These are phyloP conservation scores for Melanotaenia pygmaea DNA, from an alignment of 2,797 vertebrate species.

Conservation along the genomic window DNA sequence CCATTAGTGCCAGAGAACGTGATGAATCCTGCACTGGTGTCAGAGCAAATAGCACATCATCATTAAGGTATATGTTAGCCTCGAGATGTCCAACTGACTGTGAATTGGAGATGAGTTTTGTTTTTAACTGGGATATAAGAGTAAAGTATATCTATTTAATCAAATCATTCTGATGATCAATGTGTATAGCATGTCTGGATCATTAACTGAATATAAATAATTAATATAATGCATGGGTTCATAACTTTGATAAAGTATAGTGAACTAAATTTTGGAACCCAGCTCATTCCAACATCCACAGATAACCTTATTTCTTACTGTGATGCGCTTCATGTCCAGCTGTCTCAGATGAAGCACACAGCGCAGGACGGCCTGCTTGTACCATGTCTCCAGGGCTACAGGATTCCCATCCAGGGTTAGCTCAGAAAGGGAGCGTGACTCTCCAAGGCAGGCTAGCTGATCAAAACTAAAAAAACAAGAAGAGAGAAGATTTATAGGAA, in stretches of 20 bases:
- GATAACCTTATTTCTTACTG: constrained; percentile 83
- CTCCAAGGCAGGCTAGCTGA: constrained; percentile 92
- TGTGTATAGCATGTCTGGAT: background rate
- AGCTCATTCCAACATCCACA: constrained; percentile 19
- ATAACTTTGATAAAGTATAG: background rate
- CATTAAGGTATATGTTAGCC: constrained; percentile 9
- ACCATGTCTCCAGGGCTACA: constrained; percentile 99
- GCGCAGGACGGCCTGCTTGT: constrained; percentile 95
- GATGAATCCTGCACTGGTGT: background rate
- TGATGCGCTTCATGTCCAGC: constrained; percentile 99
- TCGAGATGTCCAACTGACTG: constrained; percentile 10
- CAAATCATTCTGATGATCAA: background rate
- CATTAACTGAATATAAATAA: background rate
- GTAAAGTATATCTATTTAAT: background rate
- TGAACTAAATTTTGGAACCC: constrained; percentile 1
- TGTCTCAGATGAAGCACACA: constrained; percentile 97
- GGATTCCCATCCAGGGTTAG: constrained; percentile 99
- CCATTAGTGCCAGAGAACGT: constrained; percentile 1
- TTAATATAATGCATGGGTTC: background rate
- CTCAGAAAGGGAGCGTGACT: constrained; percentile 90
- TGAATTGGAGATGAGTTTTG: constrained; percentile 12
- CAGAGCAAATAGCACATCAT: constrained; percentile 7
- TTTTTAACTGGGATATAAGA: constrained; percentile 18
- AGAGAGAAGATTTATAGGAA: constrained; percentile 14
- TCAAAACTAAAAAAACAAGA: constrained; percentile 84